A percentile compares a stretch with the other conserved stretches of the same genome.
Conservation (phyloP, 2,797 vertebrate genomes). For the Gallinago stenura region DNA sequence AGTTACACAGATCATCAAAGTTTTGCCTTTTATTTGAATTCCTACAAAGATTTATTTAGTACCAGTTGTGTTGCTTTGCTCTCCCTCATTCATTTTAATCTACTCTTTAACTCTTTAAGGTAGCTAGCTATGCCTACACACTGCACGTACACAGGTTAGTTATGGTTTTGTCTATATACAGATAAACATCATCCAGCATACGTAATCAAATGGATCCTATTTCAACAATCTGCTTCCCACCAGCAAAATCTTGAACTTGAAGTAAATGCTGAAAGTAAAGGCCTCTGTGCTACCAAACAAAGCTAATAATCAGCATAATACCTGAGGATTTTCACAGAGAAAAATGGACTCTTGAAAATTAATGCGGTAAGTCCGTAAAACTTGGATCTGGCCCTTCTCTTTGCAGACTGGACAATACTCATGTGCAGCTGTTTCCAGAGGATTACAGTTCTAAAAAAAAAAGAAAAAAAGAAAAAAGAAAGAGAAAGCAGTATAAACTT, state of each 20-base stretch:
- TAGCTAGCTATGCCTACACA: neutral
- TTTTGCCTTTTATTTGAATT: neutral
- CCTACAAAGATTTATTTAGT: neutral
- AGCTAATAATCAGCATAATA: constrained; percentile 45
- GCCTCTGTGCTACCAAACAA: neutral
- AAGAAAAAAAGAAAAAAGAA: constrained; percentile 4
- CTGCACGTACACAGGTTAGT: neutral
- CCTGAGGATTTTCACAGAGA: constrained; percentile 92
- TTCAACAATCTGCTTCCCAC: neutral
- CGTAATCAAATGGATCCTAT: neutral
- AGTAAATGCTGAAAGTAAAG: neutral
- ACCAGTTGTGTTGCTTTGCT: neutral
- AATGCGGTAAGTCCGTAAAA: constrained; percentile 86
- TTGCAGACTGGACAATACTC: constrained; percentile 89
- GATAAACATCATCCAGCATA: neutral
- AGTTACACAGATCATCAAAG: neutral
- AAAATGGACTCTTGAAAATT: constrained; percentile 90
- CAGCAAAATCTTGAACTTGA: neutral
- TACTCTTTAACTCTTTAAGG: neutral
- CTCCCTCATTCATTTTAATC: neutral
- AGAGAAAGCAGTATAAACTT: constrained; percentile 20
- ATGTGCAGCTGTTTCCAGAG: constrained; percentile 26
- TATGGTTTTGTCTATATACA: neutral
- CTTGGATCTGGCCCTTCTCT: constrained; percentile 83
- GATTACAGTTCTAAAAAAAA: constrained; percentile 56